A percentile compares a stretch with the other conserved stretches of the same genome.
Evolutionary conservation across 1,140 invertebrate species (phyloP).

Genomic region (Camponotus floridanus): DNA sequence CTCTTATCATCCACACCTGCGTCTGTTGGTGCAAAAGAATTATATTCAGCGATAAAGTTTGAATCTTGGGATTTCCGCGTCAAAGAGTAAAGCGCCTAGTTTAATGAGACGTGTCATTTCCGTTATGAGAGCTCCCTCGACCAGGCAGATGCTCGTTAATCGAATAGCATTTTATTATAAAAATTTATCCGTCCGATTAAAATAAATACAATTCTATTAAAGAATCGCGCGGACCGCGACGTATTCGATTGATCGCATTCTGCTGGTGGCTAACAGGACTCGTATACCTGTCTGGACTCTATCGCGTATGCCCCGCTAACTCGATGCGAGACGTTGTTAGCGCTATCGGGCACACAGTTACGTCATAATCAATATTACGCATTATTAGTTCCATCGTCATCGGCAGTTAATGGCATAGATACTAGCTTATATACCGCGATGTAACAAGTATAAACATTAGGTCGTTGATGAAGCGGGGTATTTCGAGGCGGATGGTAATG

Average conservation of each 20-base stretch:
- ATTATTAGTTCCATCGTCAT: slow-evolving; percentile 43
- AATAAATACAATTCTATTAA: background rate
- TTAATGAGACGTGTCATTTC: slow-evolving; percentile 51
- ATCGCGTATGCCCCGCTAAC: background rate
- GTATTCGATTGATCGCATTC: slow-evolving; percentile 41
- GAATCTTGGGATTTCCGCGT: slow-evolving; percentile 54
- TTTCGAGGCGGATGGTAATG: background rate
- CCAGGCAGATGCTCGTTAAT: background rate
- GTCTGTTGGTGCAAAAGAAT: slow-evolving; percentile 14
- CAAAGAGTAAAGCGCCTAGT: background rate
- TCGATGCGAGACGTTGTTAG: slow-evolving; percentile 23
- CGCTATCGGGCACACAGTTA: slow-evolving; percentile 46
- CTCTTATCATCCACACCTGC: background rate
- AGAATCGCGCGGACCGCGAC: background rate
- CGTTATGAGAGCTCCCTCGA: slow-evolving; percentile 27
- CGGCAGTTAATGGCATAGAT: slow-evolving; percentile 10
- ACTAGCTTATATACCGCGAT: background rate
- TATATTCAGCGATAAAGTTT: slow-evolving; percentile 39
- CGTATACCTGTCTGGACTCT: background rate
- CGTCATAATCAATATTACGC: slow-evolving; percentile 60
- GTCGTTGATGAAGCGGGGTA: background rate
- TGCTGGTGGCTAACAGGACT: slow-evolving; percentile 43
- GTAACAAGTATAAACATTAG: slow-evolving; percentile 21
- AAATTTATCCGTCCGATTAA: slow-evolving; percentile 36
- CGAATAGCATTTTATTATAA: background rate